Base-by-base conservation (phyloP, 2,797 vertebrate species). In the Hyperoplus immaculatus region DNA sequence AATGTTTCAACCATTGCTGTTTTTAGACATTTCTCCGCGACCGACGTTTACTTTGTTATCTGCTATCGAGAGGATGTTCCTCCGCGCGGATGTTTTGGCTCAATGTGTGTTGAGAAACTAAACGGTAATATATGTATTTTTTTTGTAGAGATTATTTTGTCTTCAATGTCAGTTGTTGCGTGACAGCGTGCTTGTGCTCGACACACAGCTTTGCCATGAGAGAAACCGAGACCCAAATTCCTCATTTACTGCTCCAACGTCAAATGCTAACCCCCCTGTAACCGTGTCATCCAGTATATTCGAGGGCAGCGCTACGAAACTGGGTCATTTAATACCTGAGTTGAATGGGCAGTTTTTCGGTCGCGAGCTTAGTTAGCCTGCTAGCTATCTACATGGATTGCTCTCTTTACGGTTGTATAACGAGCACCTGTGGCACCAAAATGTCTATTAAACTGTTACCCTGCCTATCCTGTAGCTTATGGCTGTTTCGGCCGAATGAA, bases 141-240 rank as follows among this genome's bases (percentile, higher is more conserved):
- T 29, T 29, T 29, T 29, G 29, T 58, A 55, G 38, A 74, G 58
- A 88, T 91, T 84, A 84, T 91, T 90, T 83, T 46, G 67, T 78
- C 43, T 78, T 85, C 88, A 85, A 86, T 91, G 92, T 93, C 89
- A 91, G 92, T 91, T 84, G 88, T 94, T 92, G 92, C 93, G 91
- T 94, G 93, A 94, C 93, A 93, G 92, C 89, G 88, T 49, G 82
- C 29, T 29, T 29, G 59, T 84, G 88, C 88, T 88, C 80, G 71
- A 64, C 72, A 84, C 66, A 29, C 88, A 89, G 87, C 87, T 69
- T 29, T 45, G 75, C 72, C 51, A 8, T 54, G 45, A 60, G 62
- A 66, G 6, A 59, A 29, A 29, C 29, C 29, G 12, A 43, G 43
- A 39, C 49, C 62, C 16, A 36, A 79, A 68, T 81, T 79, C 47